These are phyloP conservation scores for Leptopterna dolabrata DNA, from an alignment of 2,888 invertebrate species.

Conservation along the genomic window DNA sequence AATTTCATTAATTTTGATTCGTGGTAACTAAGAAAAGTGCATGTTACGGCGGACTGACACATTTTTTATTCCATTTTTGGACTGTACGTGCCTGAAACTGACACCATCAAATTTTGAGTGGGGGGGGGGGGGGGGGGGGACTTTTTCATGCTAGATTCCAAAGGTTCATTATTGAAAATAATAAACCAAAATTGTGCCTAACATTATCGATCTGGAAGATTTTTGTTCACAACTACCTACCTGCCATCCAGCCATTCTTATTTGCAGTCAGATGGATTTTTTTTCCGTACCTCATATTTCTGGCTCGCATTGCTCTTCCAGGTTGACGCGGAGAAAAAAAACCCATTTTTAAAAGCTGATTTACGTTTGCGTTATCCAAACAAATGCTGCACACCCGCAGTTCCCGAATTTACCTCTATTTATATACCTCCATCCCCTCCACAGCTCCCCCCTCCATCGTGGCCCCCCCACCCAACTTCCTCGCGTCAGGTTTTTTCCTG, in stretches of 20 bases:
- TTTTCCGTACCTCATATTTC: not conserved
- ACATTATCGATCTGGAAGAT: not conserved
- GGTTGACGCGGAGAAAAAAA: not conserved
- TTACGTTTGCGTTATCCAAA: slow-evolving; percentile 3
- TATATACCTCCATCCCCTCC: not conserved
- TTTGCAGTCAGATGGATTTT: not conserved
- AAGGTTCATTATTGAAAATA: no score
- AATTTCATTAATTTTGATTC: no score
- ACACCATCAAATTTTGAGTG: no score
- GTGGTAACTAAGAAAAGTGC: no score
- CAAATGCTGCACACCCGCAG: not conserved
- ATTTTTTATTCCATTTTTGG: no score
- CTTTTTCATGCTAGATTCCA: no score
- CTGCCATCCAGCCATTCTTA: not conserved
- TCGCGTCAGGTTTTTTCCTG: not conserved
- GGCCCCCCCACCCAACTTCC: not conserved
- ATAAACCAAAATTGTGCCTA: no score
- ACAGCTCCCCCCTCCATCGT: not conserved
- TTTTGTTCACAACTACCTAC: not conserved
- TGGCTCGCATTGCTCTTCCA: not conserved
- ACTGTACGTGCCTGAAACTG: no score
- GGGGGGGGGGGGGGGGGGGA: no score
- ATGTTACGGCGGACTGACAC: no score
- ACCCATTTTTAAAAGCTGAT: not conserved
- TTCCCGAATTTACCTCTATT: not conserved